Percentiles rank a stretch among this genome's conserved stretches.
phyloP scores from a whole-genome alignment of 2,888 invertebrate species.

The Epinotia bilunana region DNA sequence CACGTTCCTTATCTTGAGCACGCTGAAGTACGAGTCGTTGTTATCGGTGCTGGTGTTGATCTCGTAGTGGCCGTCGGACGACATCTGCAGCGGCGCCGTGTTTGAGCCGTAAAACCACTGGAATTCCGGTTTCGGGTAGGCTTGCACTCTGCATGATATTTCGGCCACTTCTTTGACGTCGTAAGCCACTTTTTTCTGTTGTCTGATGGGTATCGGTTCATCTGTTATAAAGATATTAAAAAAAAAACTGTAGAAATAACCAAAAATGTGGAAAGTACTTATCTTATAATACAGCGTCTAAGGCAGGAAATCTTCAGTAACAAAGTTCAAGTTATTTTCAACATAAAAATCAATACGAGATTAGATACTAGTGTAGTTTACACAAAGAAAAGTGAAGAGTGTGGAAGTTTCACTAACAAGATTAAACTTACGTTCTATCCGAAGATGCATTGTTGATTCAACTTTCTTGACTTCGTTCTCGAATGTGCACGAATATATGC shows the following conservation, averaged over 20 bases:
- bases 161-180: slow-evolving; percentile 93
- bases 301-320: background rate
- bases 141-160: slow-evolving; percentile 94
- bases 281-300: background rate
- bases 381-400: slow-evolving; percentile 11
- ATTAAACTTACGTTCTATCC: slow-evolving; percentile 92
- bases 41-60: slow-evolving; percentile 92
- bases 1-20: slow-evolving; percentile 89
- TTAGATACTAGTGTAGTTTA: background rate
- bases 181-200: slow-evolving; percentile 94
- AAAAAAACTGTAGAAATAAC: background rate
- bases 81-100: slow-evolving; percentile 89
- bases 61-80: slow-evolving; percentile 93
- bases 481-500: slow-evolving; percentile 94
- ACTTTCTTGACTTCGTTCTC: slow-evolving; percentile 95
- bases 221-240: slow-evolving; percentile 77
- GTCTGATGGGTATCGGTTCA: slow-evolving; percentile 93
- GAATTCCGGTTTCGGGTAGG: slow-evolving; percentile 96
- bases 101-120: slow-evolving; percentile 95
- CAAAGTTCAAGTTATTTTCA: background rate
- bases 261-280: background rate
- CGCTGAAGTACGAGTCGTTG: slow-evolving; percentile 93
- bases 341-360: background rate
- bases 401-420: slow-evolving; percentile 20
- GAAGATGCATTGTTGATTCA: slow-evolving; percentile 94